These are phyloP conservation scores for Emydura subglobosa DNA, from an alignment of 2,113 vertebrate species.

Conservation along the genomic window DNA sequence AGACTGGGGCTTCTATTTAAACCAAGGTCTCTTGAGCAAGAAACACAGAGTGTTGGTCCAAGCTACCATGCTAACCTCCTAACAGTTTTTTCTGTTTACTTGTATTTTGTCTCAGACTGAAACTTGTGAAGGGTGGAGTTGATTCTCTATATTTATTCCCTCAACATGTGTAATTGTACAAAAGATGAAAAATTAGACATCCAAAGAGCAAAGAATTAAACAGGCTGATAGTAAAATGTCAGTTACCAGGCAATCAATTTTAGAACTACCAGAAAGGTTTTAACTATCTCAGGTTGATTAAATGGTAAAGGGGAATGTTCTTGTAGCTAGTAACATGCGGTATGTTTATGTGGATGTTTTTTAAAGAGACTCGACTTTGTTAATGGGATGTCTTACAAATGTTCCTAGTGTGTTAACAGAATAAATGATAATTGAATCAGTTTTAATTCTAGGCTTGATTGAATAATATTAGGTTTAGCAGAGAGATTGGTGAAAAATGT, in stretches of 20 bases:
- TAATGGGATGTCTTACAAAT: background rate
- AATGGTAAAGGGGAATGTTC: background rate
- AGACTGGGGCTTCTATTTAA: background rate
- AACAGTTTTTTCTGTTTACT: background rate
- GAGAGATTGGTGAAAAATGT: slow-evolving; percentile 38
- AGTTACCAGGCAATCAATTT: background rate
- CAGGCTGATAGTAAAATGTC: background rate
- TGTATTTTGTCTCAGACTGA: background rate
- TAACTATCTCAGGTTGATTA: background rate
- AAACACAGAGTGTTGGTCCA: background rate
- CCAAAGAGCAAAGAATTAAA: background rate
- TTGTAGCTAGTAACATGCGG: background rate
- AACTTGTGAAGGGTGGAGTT: background rate
- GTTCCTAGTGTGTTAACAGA: background rate
- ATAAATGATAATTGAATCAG: background rate
- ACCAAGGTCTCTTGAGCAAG: background rate
- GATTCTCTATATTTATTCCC: background rate
- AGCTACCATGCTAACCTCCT: background rate
- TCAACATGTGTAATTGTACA: background rate
- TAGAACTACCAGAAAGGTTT: background rate
- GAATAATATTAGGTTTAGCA: slow-evolving; percentile 14
- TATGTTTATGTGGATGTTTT: background rate
- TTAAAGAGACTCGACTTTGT: background rate
- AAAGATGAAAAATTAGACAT: background rate
- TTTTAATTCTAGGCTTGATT: slow-evolving; percentile 19